Base-by-base conservation (phyloP, 1,140 invertebrate genomes). In the Carcinoscorpius rotundicauda region DNA sequence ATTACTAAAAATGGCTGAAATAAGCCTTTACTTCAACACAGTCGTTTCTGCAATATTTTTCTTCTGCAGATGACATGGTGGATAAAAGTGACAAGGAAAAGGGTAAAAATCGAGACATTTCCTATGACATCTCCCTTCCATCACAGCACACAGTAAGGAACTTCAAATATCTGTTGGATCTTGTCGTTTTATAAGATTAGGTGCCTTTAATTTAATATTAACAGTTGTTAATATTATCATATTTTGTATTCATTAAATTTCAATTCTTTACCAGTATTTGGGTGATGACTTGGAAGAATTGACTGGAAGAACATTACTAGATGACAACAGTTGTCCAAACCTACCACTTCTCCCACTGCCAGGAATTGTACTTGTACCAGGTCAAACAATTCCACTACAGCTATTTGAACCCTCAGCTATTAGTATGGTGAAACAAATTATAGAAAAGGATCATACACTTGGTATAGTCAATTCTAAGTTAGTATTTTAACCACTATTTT, bases 341-440 rank as follows among this genome's bases (percentile, higher is more conserved):
- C 66, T 89, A 52, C 85, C 86, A 6, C 70, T 88, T 48, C 75
- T 87, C 49, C 75, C 80, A 52, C 66, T 79, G 51, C 78, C 82
- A 56, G 81, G 82, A 56, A 77, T 87, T 50, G 78, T 87, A 8
- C 72, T 86, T 52, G 82, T 88, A 64, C 87, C 87, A 49, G 86
- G 86, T 5, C 86, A 88, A 74, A 86, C 82, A 49, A 74, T 89
- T 50, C 87, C 87, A 3, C 78, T 89, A 48, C 83, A 84, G 67
- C 77, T 86, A n/a, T 82, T 80, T 67, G 78, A 82, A 56, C 72
- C 76, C 50, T 74, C 76, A 50, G 77, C 76, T 55, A 80, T 83
- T 52, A 76, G 80, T 52, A 83, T 85, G 82, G 73, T 83, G 52
- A 76, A 76, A 65, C 74, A 75, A n/a, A 79, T 81, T 63, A 80